Percentiles rank a stretch among this genome's conserved stretches.
Evolutionary conservation across 2,113 vertebrate species (phyloP).

Genomic region (Cyphomyrus discorhynchus): DNA sequence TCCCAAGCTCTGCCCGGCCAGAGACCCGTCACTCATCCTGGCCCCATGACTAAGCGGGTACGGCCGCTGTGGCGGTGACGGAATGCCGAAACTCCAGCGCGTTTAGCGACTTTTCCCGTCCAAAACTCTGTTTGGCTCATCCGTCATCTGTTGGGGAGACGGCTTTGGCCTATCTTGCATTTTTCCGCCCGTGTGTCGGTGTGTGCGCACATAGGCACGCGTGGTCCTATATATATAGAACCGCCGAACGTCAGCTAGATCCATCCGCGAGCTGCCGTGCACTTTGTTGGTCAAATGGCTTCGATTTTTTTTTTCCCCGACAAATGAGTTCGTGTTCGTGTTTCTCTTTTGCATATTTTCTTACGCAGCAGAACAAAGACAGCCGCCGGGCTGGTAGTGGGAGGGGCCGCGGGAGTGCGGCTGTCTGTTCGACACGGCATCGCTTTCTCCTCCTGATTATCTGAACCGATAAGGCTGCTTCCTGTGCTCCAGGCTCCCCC

Average conservation of each 20-base stretch:
- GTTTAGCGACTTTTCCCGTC: not conserved
- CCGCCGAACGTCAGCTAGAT: not conserved
- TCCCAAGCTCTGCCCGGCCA: not conserved
- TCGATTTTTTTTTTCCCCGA: slow-evolving; percentile 4
- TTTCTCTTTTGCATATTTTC: slow-evolving; percentile 9
- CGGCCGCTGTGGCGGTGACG: not conserved
- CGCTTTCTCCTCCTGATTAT: not conserved
- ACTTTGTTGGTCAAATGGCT: slow-evolving; percentile 9
- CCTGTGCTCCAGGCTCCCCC: not conserved
- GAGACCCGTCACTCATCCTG: not conserved
- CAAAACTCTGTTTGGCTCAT: not conserved
- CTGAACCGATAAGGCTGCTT: not conserved
- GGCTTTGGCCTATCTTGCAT: slow-evolving; percentile 2
- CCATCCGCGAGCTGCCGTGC: not conserved
- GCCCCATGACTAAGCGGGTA: not conserved
- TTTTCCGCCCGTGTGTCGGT: not conserved
- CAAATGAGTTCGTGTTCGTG: slow-evolving; percentile 5
- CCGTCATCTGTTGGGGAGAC: not conserved
- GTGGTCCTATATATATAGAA: slow-evolving; percentile 6
- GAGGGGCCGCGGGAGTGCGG: not conserved
- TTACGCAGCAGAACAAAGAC: slow-evolving; percentile 1
- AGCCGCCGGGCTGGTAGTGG: not conserved
- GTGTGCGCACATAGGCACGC: not conserved
- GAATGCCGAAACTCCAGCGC: not conserved
- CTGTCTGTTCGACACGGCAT: not conserved